Evolutionary conservation across 92 coral and sea anemone genomes (phyloP).

Genomic region (Epizoanthus stellaris): DNA sequence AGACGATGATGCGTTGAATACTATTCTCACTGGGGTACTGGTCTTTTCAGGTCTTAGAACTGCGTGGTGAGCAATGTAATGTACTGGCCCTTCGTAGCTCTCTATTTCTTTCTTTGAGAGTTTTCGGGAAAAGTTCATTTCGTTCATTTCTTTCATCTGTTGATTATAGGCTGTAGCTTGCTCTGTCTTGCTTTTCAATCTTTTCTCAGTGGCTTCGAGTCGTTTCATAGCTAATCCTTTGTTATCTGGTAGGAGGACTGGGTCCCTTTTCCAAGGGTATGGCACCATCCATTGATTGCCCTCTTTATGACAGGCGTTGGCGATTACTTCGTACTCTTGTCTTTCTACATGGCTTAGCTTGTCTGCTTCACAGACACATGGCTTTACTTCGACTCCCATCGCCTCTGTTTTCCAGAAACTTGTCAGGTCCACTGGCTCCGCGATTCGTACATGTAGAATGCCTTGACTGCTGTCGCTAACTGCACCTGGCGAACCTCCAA

Average conservation of each 20-base stretch:
- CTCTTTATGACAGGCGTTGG: constrained; percentile 42
- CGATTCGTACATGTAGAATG: constrained; percentile 29
- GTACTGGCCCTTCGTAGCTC: constrained; percentile 55
- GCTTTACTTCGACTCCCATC: constrained; percentile 42
- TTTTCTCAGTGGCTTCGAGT: constrained; percentile 44
- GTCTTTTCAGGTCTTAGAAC: constrained; percentile 55
- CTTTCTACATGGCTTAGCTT: constrained; percentile 58
- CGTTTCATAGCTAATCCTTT: constrained; percentile 48
- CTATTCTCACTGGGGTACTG: constrained; percentile 29
- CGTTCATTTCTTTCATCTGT: constrained; percentile 41
- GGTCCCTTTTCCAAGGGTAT: constrained; percentile 59
- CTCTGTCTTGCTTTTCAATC: constrained; percentile 40
- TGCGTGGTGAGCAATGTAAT: constrained; percentile 64
- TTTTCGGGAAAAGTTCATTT: constrained; percentile 50
- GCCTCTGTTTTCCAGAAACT: constrained; percentile 61
- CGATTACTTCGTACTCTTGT: constrained; percentile 48
- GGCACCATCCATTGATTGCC: constrained; percentile 66
- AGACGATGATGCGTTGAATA: constrained; percentile 44
- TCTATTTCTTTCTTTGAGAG: constrained; percentile 36
- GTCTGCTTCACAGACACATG: constrained; percentile 45
- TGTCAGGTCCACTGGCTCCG: constrained; percentile 40
- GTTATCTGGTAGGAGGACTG: constrained; percentile 40
- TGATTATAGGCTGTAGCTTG: constrained; percentile 46
- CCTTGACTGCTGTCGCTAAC: constrained; percentile 3
- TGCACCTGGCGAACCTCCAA: constrained; percentile 56